Conservation (phyloP, 2,797 vertebrate species). For the Anolis apletophallus region DNA sequence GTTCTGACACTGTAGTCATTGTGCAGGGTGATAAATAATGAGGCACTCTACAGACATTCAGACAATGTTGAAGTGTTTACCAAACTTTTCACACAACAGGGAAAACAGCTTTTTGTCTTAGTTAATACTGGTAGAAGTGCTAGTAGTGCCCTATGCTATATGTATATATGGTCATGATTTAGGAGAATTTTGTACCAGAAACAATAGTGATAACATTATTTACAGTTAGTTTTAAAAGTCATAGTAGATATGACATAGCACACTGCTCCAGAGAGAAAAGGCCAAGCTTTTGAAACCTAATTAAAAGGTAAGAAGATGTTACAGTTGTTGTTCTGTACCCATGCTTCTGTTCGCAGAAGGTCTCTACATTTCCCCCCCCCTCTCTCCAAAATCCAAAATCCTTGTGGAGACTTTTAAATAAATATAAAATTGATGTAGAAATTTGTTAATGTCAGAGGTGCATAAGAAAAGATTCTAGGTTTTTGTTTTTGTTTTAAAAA, state of each 20-base stretch:
- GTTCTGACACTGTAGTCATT: neutral
- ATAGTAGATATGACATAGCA: neutral
- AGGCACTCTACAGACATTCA: fast-evolving
- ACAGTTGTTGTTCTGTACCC: too few relatives aligned
- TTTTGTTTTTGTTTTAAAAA: neutral
- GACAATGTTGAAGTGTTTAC: neutral
- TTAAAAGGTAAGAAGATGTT: neutral
- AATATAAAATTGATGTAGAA: neutral
- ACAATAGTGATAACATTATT: neutral
- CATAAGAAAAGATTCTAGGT: neutral
- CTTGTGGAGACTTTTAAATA: too few relatives aligned
- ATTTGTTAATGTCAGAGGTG: too few relatives aligned
- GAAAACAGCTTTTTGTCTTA: neutral
- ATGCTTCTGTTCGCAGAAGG: neutral
- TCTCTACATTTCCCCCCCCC: too few relatives aligned
- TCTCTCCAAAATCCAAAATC: neutral
- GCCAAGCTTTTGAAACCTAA: neutral
- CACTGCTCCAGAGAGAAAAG: neutral
- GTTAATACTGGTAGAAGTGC: neutral
- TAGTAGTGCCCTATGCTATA: neutral
- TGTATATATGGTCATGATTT: neutral
- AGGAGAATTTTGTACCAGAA: neutral
- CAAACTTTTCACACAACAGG: neutral
- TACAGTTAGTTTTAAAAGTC: neutral
- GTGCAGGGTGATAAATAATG: neutral